Evolutionary conservation across 1,140 invertebrate genomes (phyloP).

Genomic region (Euwallacea similis): DNA sequence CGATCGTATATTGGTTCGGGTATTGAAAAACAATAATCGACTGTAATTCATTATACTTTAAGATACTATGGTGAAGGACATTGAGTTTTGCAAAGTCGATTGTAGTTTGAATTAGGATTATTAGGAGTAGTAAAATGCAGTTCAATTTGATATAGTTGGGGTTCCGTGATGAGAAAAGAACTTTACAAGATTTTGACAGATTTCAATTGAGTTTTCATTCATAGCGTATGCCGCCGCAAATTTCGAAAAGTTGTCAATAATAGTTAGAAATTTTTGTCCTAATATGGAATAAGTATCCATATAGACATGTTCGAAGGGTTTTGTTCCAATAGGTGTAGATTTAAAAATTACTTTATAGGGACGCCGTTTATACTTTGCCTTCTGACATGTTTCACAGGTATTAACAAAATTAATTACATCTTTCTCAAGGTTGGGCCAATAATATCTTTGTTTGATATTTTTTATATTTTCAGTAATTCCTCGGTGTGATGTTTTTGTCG

Average conservation of each 20-base stretch:
- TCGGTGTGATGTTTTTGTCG: constrained; percentile 32
- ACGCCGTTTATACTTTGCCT: constrained; percentile 36
- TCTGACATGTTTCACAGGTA: constrained; percentile 36
- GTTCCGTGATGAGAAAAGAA: constrained; percentile 23
- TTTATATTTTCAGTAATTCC: constrained; percentile 38
- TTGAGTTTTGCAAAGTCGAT: too few relatives aligned
- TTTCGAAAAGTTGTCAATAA: constrained; percentile 42
- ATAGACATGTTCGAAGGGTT: constrained; percentile 45
- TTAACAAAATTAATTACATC: constrained; percentile 29
- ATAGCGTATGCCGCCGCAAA: constrained; percentile 32
- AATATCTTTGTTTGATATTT: constrained; percentile 34
- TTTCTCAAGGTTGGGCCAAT: constrained; percentile 33
- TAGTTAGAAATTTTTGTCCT: constrained; percentile 40
- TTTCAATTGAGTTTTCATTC: constrained; percentile 21
- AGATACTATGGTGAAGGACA: too few relatives aligned
- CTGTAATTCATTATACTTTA: too few relatives aligned
- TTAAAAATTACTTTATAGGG: constrained; percentile 30
- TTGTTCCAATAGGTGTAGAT: constrained; percentile 37
- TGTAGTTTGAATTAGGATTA: constrained; percentile 30
- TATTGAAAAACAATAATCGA: too few relatives aligned
- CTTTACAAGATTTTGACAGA: constrained; percentile 5
- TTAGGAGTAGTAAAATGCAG: constrained; percentile 33
- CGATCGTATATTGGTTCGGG: too few relatives aligned
- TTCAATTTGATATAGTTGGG: constrained; percentile 37
- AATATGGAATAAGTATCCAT: constrained; percentile 43